Conservation (phyloP, 23 tunicate species). For the Ascidia mentula region DNA sequence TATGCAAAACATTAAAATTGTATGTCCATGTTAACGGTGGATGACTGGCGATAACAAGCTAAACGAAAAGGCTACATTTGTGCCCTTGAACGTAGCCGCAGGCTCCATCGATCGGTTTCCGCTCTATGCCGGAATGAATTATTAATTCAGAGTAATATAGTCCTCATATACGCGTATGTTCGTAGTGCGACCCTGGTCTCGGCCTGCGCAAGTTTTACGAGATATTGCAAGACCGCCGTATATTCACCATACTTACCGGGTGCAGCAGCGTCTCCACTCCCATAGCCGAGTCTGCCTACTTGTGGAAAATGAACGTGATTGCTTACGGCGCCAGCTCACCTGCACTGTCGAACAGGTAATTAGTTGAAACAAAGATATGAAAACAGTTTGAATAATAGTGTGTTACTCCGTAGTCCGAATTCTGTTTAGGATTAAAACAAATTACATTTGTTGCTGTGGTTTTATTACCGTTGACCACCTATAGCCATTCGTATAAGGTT, state of each 20-base stretch:
- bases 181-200: slow-evolving; percentile 40
- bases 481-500: too few relatives aligned
- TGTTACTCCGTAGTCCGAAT: too few relatives aligned
- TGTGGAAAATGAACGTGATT: slow-evolving; percentile 36
- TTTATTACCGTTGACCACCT: too few relatives aligned
- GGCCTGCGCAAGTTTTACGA: slow-evolving; percentile 32
- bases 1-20: too few relatives aligned
- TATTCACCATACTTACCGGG: slow-evolving; percentile 31
- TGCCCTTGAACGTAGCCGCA: slow-evolving; percentile 1
- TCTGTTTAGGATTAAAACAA: too few relatives aligned
- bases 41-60: too few relatives aligned
- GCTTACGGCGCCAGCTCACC: slow-evolving; percentile 42
- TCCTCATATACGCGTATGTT: neutral
- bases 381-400: too few relatives aligned
- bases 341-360: slow-evolving; percentile 47
- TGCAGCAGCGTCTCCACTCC: slow-evolving; percentile 54
- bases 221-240: slow-evolving; percentile 17
- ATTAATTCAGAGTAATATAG: neutral
- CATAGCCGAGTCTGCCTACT: slow-evolving; percentile 42
- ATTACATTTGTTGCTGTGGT: too few relatives aligned
- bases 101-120: neutral
- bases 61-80: too few relatives aligned
- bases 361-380: too few relatives aligned
- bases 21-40: too few relatives aligned
- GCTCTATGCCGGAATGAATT: neutral